Percentiles rank a stretch among this genome's conserved stretches.
These are phyloP conservation scores for Macroramphosus scolopax DNA, from an alignment of 2,797 vertebrate genomes.

Conservation along the genomic window DNA sequence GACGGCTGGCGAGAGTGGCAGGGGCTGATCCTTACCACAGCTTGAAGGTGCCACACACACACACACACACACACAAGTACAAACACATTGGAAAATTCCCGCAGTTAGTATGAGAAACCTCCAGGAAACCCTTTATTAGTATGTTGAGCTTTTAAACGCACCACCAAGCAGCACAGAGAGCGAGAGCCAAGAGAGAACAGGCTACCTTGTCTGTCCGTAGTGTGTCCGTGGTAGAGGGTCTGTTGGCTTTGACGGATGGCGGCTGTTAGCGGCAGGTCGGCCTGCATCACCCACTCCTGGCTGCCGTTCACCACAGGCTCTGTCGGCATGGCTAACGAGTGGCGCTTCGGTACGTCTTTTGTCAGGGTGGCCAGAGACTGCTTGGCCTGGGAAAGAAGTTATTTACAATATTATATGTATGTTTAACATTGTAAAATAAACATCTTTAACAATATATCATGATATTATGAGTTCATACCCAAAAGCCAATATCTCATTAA, in stretches of 20 bases:
- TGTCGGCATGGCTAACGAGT: slow-evolving; percentile 88
- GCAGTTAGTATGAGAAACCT: slow-evolving; percentile 55
- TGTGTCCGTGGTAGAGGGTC: slow-evolving; percentile 92
- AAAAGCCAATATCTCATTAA: too few species aligned
- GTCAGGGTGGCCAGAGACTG: slow-evolving; percentile 94
- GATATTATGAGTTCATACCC: too few species aligned
- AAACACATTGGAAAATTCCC: slow-evolving; percentile 35
- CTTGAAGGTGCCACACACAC: slow-evolving; percentile 37
- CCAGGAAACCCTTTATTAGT: slow-evolving; percentile 59
- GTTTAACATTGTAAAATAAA: too few species aligned
- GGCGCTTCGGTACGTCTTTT: slow-evolving; percentile 95
- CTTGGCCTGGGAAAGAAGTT: slow-evolving; percentile 88
- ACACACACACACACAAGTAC: slow-evolving; percentile 17
- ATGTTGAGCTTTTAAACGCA: slow-evolving; percentile 29
- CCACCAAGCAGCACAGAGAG: slow-evolving; percentile 30
- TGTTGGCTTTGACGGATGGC: slow-evolving; percentile 98
- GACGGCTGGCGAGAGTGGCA: slow-evolving; percentile 96
- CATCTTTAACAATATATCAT: too few species aligned
- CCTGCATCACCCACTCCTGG: slow-evolving; percentile 97
- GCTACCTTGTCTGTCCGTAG: slow-evolving; percentile 88
- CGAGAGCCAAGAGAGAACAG: neutral
- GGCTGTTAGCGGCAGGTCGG: slow-evolving; percentile 92
- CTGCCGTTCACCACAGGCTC: slow-evolving; percentile 94
- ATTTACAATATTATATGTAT: too few species aligned
- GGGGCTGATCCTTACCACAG: slow-evolving; percentile 93